Evolutionary conservation across 2,797 vertebrate species (phyloP), one percentile per base, ranked within the genome.

Genomic region (Sebastes trivittatus): DNA sequence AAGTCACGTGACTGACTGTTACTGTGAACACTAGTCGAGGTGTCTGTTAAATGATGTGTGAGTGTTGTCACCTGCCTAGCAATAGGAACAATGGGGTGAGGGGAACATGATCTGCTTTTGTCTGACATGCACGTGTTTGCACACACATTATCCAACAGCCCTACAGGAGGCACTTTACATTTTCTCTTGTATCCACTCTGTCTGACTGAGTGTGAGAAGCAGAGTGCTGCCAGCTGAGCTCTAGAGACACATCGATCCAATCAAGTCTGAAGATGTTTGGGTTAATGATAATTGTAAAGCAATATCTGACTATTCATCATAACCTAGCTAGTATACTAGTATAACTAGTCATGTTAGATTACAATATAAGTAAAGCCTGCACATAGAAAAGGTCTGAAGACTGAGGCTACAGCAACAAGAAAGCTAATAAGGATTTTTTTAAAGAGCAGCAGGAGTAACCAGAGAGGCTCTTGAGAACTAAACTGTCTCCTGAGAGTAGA

Each of bases 401-500:
- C 46, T 49, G 46, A 36, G 64, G 9, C 3, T 20, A 18, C 13
- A 5, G 20, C 46, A 60, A 74, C 36, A 66, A 78, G 30, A 77
- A 71, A 46, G 13, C 27, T 69, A 55, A 54, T 59, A 64, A 18
- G 34, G 29, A 49, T 49, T 49, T 25, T 66, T 88, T 84, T 32
- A 29, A 80, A 84, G 67, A 87, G 73, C 46, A 64, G 62, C 75
- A 75, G 42, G 81, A 84, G 67, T 88, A 91, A 92, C 83, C 72
- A 87, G 85, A 89, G 89, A 89, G 73, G 81, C 89, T 91, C 88
- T 85, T 83, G 86, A 93, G 89, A 83, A 82, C 84, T 72, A 78
- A 87, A 87, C 83, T 88, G 86, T 80, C 81, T 91, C 83, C 88
- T 81, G 81, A 88, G 84, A 94, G 93, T 95, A 93, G 16, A 90